Conservation (phyloP, 2,888 invertebrate genomes). For the Ormyrus labotus region DNA sequence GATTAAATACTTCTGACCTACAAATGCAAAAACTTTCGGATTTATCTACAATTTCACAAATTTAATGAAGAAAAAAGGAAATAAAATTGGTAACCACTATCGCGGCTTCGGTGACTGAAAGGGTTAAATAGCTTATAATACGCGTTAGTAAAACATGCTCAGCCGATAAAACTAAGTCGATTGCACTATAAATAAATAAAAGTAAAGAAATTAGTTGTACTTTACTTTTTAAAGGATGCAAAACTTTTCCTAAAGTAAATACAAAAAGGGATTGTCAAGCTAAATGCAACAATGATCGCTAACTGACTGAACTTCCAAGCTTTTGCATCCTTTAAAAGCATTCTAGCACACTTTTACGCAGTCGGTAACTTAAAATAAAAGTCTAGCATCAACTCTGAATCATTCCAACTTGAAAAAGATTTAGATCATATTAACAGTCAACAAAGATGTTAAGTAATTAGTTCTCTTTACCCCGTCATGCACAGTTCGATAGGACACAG, state of each 20-base stretch:
- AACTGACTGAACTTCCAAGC: not conserved
- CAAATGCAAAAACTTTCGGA: no score
- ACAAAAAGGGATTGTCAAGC: conserved; percentile 8
- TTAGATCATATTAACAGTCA: not conserved
- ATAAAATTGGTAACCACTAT: no score
- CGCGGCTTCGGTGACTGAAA: no score
- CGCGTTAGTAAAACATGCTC: no score
- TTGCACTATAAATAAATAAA: no score
- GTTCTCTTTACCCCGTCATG: conserved; percentile 8
- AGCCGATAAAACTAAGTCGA: no score
- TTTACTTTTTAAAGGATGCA: no score
- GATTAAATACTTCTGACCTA: no score
- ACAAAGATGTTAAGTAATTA: conserved; percentile 23
- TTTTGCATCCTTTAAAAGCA: not conserved
- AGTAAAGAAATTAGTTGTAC: no score
- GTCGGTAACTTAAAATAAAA: not conserved
- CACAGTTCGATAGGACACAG: conserved; percentile 52
- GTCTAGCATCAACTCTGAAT: not conserved
- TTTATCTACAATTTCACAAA: no score
- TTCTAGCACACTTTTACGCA: not conserved
- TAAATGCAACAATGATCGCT: not conserved
- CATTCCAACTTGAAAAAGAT: conserved; percentile 32
- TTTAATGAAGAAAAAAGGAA: no score
- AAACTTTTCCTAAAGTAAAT: not conserved
- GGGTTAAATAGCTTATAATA: no score